Base-by-base conservation (phyloP, 1,140 invertebrate genomes). In the Temnothorax nylanderi region DNA sequence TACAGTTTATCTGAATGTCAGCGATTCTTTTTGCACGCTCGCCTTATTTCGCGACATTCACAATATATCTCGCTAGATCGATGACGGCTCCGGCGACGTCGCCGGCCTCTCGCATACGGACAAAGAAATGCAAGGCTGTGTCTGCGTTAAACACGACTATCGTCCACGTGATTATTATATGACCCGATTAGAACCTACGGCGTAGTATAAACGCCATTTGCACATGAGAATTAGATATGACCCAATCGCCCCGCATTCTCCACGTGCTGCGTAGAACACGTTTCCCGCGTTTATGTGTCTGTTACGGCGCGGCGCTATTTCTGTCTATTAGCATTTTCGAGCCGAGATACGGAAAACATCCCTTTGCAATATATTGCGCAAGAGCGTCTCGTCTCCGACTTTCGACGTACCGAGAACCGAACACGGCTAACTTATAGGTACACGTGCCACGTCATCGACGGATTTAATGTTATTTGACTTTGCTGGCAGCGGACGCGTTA, bases 161-260 rank as follows among this genome's bases (percentile, higher is more conserved):
- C 75, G 49, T 56, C n/a, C 89, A 90, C 84, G 87, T 90, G 87
- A 91, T 85, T 75, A 80, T 78, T 85, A 74, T 90, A 86, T 91
- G 87, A 91, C 56, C 21, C 54, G 67, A 91, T 90, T 89, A 84
- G 49, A 76, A 64, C 2, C 16, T 88, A 65, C 65, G 51, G 44
- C 89, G 89, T 74, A 91, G 32, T 90, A 44, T 4, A 80, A 3
- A 71, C 37, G 51, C 51, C 77, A 64, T 75, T 89, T 62, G n/a
- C 44, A 75, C 13, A 6, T 21, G 26, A 84, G 72, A 87, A 80
- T 89, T 80, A 77, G 74, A 87, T 58, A 41, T 62, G 58, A 64
- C 85, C 60, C 86, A 87, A 87, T 21, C 49, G 34, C 5, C 8
- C 8, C 34, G 34, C 13, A 32, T 65, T 74, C 18, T 16, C 60